A percentile compares a stretch with the other conserved stretches of the same genome.
These are phyloP conservation scores for Cosmia trapezina DNA, from an alignment of 2,888 invertebrate genomes.

Conservation along the genomic window DNA sequence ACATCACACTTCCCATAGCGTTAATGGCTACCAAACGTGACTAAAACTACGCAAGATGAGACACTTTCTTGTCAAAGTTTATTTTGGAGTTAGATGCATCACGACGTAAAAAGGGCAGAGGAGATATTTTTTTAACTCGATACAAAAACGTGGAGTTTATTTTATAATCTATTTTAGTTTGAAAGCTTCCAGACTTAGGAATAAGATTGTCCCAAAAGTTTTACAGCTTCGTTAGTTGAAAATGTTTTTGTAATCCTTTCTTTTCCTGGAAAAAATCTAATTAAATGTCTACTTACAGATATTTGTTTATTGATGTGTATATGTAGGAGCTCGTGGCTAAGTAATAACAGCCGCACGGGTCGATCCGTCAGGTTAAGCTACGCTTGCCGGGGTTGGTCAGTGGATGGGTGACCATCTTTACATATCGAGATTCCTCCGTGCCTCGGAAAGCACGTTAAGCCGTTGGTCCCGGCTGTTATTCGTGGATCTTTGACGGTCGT, in stretches of 20 bases:
- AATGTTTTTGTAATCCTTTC: background rate
- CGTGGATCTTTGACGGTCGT: no score
- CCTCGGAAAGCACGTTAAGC: no score
- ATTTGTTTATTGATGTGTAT: constrained; percentile 25
- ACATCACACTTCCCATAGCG: constrained; percentile 10
- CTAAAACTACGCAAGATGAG: constrained; percentile 70
- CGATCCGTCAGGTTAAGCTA: no score
- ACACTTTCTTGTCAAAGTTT: constrained; percentile 72
- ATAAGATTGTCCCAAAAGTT: constrained; percentile 17
- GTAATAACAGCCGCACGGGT: no score
- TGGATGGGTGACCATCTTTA: no score
- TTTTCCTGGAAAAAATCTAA: constrained; percentile 1
- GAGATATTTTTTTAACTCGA: constrained; percentile 46
- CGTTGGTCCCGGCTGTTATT: no score
- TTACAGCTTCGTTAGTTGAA: constrained; percentile 14
- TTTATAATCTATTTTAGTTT: constrained; percentile 47
- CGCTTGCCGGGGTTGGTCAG: no score
- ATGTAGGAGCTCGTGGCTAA: no score
- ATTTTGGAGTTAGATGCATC: constrained; percentile 49
- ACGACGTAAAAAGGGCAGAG: constrained; percentile 33
- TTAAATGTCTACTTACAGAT: background rate
- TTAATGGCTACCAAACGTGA: constrained; percentile 66
- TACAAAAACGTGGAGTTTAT: constrained; percentile 46
- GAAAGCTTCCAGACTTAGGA: constrained; percentile 23
- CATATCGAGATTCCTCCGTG: no score